Evolutionary conservation across 2,797 vertebrate genomes (phyloP), one percentile per base, ranked within the genome.

Genomic region (Poliocrania exsul): DNA sequence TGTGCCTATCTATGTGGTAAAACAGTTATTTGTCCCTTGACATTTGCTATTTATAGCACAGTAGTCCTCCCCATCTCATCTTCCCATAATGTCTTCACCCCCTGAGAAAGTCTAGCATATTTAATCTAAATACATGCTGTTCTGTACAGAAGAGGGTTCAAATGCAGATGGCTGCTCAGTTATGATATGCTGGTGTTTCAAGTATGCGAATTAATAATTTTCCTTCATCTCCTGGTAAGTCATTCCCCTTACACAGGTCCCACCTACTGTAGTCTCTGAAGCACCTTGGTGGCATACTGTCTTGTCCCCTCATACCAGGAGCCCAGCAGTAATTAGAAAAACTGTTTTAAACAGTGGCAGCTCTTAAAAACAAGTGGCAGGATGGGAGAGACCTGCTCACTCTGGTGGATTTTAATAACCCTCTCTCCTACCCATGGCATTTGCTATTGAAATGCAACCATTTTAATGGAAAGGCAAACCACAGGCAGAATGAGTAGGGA

Each of bases 401-500:
- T 33, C 62, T 31, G 42, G 23, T 64, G 46, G 49, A 29, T 79
- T 95, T 92, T 67, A 92, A 84, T 33, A 90, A 81, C 54, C 37
- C 38, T 49, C 31, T 56, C 38, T 86, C 58, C 62, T 56, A 56
- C 37, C 62, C 26, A 1, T 6, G 8, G 33, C 5, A 18, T 57
- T 50, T 72, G 46, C 44, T 56, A 24, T 6, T 53, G 80, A 90
- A 86, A 71, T 56, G 58, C 38, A 56, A n/a, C 71, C 50, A 65
- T 42, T 75, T 92, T 94, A 70, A 92, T 62, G 51, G 69, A 54
- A 91, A 93, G 26, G 53, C 40, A 62, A 91, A 79, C 58, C 72
- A 50, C 40, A 29, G 77, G 73, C 75, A 84, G 72, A 79, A 58
- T 25, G 38, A 93, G 79, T 12, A 58, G 79, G 40, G 42, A 81